phyloP scores from a whole-genome alignment of 2,113 vertebrate genomes.

The Monarcha castaneiventris region DNA sequence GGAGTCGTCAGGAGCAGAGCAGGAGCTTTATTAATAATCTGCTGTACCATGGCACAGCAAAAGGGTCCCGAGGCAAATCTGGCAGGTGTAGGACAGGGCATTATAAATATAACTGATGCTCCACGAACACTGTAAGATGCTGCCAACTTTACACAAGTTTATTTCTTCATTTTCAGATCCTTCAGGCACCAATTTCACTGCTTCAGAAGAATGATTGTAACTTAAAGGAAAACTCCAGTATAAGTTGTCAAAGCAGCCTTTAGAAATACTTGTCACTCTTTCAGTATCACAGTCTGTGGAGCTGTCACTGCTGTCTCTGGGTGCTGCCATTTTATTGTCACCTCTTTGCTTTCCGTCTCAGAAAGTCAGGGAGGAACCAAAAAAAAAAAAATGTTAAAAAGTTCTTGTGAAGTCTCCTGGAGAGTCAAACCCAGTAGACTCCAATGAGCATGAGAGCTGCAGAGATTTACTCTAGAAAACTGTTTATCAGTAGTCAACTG shows the following conservation, averaged over 20 bases:
- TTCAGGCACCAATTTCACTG: constrained; percentile 51
- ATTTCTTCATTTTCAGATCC: constrained; percentile 53
- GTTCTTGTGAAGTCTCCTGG: constrained; percentile 6
- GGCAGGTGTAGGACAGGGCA: constrained; percentile 37
- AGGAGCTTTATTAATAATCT: neutral
- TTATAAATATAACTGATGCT: constrained; percentile 1
- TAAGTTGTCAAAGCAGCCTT: constrained; percentile 68
- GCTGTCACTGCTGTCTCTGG: constrained; percentile 65
- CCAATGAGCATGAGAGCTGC: neutral
- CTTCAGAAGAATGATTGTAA: constrained; percentile 59
- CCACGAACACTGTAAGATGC: neutral
- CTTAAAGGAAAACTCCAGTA: constrained; percentile 56
- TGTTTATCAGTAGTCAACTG: neutral
- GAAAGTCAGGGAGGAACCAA: constrained; percentile 12
- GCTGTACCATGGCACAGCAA: neutral
- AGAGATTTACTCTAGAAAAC: neutral
- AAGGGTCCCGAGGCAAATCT: neutral
- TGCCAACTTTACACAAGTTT: constrained; percentile 44
- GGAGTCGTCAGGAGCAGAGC: neutral
- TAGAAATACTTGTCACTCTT: constrained; percentile 66
- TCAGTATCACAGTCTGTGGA: constrained; percentile 43
- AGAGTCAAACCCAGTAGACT: neutral
- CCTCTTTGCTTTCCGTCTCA: constrained; percentile 54
- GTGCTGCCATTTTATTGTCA: constrained; percentile 62
- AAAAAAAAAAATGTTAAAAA: neutral